Conservation (phyloP, 2,797 vertebrate species). For the Crenichthys baileyi region DNA sequence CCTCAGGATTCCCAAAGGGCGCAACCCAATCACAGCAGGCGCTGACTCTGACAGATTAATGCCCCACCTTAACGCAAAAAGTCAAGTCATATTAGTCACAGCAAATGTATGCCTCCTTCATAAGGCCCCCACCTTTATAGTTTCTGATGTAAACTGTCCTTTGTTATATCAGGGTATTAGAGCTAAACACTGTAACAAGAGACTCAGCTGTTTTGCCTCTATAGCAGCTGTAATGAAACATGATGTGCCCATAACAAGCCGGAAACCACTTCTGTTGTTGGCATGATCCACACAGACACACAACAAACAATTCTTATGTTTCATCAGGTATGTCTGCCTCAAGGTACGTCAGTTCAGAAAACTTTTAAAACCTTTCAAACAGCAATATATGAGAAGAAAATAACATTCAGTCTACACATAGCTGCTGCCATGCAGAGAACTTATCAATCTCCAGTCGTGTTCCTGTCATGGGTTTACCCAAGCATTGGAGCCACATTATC, state of each 20-base stretch:
- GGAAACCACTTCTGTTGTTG: conserved; percentile 23
- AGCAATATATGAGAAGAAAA: conserved; percentile 3
- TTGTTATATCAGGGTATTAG: conserved; percentile 45
- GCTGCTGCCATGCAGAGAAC: conserved; percentile 16
- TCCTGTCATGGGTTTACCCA: conserved; percentile 51
- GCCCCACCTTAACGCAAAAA: conserved; percentile 73
- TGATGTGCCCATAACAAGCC: conserved; percentile 28
- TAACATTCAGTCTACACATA: neutral
- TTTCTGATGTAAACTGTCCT: conserved; percentile 70
- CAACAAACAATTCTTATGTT: conserved; percentile 44
- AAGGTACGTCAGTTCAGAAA: neutral
- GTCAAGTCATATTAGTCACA: conserved; percentile 56
- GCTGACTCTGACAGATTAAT: conserved; percentile 74
- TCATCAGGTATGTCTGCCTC: conserved; percentile 13
- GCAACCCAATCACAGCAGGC: conserved; percentile 78
- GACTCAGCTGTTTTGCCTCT: conserved; percentile 32
- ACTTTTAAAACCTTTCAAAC: conserved; percentile 15
- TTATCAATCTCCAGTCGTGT: conserved; percentile 61
- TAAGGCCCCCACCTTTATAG: neutral
- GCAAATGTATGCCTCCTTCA: conserved; percentile 38
- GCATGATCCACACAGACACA: conserved; percentile 21
- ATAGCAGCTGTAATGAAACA: conserved; percentile 31
- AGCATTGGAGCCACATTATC: conserved; percentile 54
- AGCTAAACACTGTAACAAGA: conserved; percentile 31
- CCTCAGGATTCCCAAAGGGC: conserved; percentile 78